A percentile compares a stretch with the other conserved stretches of the same genome.
Conservation (phyloP, 2,888 invertebrate species). For the Diadegma fenestrale region DNA sequence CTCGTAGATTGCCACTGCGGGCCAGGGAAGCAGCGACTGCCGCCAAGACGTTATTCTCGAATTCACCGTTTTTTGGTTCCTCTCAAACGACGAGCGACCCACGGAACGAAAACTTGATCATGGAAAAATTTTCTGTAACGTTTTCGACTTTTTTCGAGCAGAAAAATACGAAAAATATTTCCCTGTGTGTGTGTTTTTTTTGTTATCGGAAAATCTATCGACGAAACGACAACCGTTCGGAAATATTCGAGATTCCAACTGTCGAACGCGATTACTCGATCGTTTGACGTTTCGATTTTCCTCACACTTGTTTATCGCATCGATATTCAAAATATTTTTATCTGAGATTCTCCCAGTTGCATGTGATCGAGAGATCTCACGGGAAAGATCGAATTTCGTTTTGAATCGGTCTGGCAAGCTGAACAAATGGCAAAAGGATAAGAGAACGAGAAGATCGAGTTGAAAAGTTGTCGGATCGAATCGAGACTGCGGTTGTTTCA, state of each 20-base stretch:
- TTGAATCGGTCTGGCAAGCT: conserved; percentile 17
- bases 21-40: not conserved
- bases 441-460: not conserved
- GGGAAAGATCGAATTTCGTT: conserved; percentile 52
- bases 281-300: not conserved
- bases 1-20: not conserved
- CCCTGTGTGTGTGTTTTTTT: not conserved
- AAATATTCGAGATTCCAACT: no score
- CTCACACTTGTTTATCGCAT: not conserved
- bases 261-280: not conserved
- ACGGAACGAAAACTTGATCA: not conserved
- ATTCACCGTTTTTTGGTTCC: not conserved
- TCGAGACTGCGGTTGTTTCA: conserved; percentile 53
- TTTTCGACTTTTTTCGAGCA: not conserved
- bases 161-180: not conserved
- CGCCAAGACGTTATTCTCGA: not conserved
- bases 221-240: not conserved
- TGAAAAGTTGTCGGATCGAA: conserved; percentile 53
- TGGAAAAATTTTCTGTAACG: not conserved
- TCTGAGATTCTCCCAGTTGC: conserved; percentile 12
- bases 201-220: not conserved
- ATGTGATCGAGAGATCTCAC: conserved; percentile 27
- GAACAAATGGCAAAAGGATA: conserved; percentile 17
- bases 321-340: conserved; percentile 26
- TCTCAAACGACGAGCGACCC: not conserved